A percentile compares a stretch with the other conserved stretches of the same genome.
phyloP scores from a whole-genome alignment of 2,113 vertebrate species.

The Mugil cephalus region DNA sequence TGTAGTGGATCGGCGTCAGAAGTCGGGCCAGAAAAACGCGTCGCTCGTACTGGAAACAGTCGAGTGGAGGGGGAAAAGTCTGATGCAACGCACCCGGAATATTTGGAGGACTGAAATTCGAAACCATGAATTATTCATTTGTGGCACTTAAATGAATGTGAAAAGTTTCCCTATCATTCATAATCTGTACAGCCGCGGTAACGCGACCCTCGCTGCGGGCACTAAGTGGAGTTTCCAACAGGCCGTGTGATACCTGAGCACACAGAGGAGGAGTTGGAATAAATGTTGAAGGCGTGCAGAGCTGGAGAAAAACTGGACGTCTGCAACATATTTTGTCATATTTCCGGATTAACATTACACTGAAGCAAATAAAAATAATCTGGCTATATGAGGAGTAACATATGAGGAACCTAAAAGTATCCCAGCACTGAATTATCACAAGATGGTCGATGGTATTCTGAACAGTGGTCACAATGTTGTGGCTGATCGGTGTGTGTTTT shows the following conservation, averaged over 20 bases:
- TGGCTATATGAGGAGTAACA: constrained; percentile 2
- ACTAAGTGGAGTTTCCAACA: constrained; percentile 72
- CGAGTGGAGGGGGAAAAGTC: constrained; percentile 54
- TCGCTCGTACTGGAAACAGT: constrained; percentile 48
- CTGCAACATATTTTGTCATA: not conserved
- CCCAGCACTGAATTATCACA: too few relatives aligned
- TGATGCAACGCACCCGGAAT: constrained; percentile 69
- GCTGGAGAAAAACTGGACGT: not conserved
- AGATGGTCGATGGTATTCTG: too few relatives aligned
- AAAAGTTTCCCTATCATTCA: constrained; percentile 82
- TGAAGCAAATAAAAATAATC: not conserved
- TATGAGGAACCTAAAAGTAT: too few relatives aligned
- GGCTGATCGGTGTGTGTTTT: too few relatives aligned
- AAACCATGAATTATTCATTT: constrained; percentile 82
- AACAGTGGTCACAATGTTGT: too few relatives aligned
- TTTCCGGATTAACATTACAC: constrained; percentile 25
- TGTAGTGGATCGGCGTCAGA: constrained; percentile 26
- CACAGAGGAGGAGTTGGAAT: constrained; percentile 39
- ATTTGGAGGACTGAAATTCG: constrained; percentile 74
- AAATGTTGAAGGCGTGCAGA: constrained; percentile 27
- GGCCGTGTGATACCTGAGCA: constrained; percentile 55
- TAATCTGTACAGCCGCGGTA: constrained; percentile 78
- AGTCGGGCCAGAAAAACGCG: constrained; percentile 42
- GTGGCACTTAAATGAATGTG: constrained; percentile 78
- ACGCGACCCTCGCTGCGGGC: constrained; percentile 73